phyloP scores from a whole-genome alignment of 2,797 vertebrate species.

The Neostethus bicornis region DNA sequence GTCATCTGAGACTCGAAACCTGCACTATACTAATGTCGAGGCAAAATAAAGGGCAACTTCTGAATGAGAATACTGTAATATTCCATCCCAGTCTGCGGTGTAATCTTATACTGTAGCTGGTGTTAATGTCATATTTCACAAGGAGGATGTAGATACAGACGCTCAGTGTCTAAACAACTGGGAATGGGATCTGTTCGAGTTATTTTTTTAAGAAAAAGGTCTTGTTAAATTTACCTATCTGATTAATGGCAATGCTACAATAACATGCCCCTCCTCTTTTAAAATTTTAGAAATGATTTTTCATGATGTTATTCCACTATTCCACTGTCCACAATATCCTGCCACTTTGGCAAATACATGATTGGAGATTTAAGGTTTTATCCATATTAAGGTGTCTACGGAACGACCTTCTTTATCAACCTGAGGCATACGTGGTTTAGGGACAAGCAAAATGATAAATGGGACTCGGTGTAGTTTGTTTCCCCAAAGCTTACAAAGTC shows the following conservation, averaged over 20 bases:
- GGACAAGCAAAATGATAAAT: constrained; percentile 50
- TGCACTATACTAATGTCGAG: constrained; percentile 9
- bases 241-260: constrained; percentile 23
- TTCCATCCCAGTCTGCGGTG: constrained; percentile 22
- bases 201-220: constrained; percentile 21
- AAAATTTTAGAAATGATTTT: constrained; percentile 3
- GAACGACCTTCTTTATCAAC: constrained; percentile 25
- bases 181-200: constrained; percentile 20
- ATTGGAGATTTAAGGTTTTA: constrained; percentile 7
- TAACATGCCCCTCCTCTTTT: constrained; percentile 8
- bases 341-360: neutral
- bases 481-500: constrained; percentile 57
- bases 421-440: constrained; percentile 24
- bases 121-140: constrained; percentile 10
- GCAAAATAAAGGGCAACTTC: constrained; percentile 25
- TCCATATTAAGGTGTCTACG: constrained; percentile 3
- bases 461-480: constrained; percentile 45
- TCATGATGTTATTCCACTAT: neutral
- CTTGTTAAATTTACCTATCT: constrained; percentile 24
- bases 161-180: constrained; percentile 23
- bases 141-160: constrained; percentile 7
- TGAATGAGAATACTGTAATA: constrained; percentile 6
- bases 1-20: constrained; percentile 31
- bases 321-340: neutral
- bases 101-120: constrained; percentile 13